These are phyloP conservation scores for Gerris lacustris DNA, from an alignment of 2,888 invertebrate genomes.

Conservation along the genomic window DNA sequence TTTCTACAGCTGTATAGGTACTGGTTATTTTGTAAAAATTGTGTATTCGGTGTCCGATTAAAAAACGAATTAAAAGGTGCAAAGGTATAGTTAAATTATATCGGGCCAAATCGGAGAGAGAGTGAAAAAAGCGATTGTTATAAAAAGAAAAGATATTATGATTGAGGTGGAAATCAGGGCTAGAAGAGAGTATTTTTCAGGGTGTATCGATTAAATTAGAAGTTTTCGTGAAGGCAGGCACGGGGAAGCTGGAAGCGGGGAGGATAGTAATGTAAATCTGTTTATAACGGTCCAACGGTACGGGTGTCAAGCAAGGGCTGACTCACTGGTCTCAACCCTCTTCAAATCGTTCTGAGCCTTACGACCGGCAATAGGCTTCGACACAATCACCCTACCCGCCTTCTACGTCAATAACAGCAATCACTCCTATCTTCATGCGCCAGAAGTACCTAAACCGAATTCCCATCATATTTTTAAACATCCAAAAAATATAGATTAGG, in stretches of 20 bases:
- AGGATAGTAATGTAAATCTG: background rate
- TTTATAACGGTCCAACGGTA: conserved; percentile 5
- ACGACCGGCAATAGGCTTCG: background rate
- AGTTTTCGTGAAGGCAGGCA: background rate
- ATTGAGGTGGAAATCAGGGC: no score
- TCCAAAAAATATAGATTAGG: no score
- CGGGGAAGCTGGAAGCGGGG: background rate
- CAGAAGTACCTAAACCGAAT: no score
- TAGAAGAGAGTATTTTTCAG: background rate
- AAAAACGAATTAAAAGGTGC: no score
- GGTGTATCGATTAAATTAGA: background rate
- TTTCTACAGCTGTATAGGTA: no score
- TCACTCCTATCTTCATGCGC: background rate
- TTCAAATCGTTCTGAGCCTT: background rate
- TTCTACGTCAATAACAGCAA: background rate
- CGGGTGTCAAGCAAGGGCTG: background rate
- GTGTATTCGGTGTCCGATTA: no score
- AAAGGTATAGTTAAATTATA: no score
- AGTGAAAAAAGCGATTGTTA: no score
- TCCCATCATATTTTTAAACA: no score
- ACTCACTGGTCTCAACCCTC: background rate
- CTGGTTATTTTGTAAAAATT: no score
- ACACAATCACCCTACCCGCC: background rate
- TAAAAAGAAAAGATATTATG: no score
- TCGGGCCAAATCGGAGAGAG: no score